These are phyloP conservation scores for Agrotis segetum DNA, from an alignment of 2,888 invertebrate genomes.

Conservation along the genomic window DNA sequence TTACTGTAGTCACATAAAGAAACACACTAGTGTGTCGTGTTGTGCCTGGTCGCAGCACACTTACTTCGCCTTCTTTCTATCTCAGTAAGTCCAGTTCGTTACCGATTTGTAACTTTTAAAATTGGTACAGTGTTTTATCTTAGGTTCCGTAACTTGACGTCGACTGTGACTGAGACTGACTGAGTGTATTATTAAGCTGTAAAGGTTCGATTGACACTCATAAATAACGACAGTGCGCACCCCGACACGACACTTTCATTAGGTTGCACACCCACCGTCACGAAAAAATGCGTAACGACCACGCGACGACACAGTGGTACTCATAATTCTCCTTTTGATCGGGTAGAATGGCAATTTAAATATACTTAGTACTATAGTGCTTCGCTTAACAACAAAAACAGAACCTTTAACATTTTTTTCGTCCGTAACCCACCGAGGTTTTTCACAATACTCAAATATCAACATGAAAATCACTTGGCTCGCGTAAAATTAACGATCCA, in stretches of 20 bases:
- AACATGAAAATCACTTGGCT: conserved; percentile 4
- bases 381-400: not conserved
- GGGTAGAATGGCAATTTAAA: not conserved
- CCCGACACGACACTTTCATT: not conserved
- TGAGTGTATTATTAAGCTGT: not conserved
- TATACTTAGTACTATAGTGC: not conserved
- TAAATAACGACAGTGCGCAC: not conserved
- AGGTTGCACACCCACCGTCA: not conserved
- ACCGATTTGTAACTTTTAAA: no score
- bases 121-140: no score
- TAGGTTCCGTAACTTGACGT: no score
- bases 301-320: not conserved
- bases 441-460: not conserved
- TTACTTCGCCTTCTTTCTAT: no score
- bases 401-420: no score
- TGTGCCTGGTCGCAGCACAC: no score
- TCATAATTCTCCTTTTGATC: not conserved
- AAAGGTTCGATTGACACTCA: not conserved
- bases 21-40: no score
- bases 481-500: conserved; percentile 4
- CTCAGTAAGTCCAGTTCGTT: no score
- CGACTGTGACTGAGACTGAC: no score
- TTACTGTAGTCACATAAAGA: not conserved
- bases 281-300: not conserved
- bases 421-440: not conserved